A percentile compares a stretch with the other conserved stretches of the same genome.
These are phyloP conservation scores for Enteromius fasciolatus DNA, from an alignment of 2,797 vertebrate species.

Conservation along the genomic window DNA sequence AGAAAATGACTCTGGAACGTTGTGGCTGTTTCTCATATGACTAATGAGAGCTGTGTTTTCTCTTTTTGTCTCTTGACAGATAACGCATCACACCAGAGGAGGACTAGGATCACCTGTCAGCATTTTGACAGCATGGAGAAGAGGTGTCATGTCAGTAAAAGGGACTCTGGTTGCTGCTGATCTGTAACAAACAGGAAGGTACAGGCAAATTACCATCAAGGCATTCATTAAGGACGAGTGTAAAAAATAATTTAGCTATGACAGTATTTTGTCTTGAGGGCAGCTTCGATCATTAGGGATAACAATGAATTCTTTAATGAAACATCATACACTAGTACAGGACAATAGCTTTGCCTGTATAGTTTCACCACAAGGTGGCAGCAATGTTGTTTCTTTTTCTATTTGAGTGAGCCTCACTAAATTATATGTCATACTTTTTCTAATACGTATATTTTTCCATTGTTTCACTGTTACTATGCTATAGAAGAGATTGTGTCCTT, in stretches of 20 bases:
- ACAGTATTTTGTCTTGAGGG: not conserved
- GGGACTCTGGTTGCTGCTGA: not conserved
- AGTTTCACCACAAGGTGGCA: slow-evolving; percentile 13
- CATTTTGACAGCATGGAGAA: not conserved
- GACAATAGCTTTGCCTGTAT: not conserved
- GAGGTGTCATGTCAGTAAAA: not conserved
- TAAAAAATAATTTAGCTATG: not conserved
- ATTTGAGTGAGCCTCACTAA: not conserved
- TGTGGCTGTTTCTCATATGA: not conserved
- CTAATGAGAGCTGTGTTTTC: not conserved
- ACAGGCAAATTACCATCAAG: not conserved
- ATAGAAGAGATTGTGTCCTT: not conserved
- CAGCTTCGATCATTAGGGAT: not conserved
- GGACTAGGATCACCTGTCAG: not conserved
- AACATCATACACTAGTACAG: not conserved
- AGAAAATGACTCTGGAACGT: not conserved
- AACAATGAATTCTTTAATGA: not conserved
- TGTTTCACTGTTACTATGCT: not conserved
- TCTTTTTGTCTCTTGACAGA: not conserved
- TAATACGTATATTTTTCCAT: not conserved
- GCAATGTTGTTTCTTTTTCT: not conserved
- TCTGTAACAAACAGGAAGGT: not conserved
- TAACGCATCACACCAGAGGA: not conserved
- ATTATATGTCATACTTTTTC: not conserved
- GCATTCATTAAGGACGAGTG: not conserved